phyloP scores from a whole-genome alignment of 2,888 invertebrate species.

The Hemicrepidius hirtus region DNA sequence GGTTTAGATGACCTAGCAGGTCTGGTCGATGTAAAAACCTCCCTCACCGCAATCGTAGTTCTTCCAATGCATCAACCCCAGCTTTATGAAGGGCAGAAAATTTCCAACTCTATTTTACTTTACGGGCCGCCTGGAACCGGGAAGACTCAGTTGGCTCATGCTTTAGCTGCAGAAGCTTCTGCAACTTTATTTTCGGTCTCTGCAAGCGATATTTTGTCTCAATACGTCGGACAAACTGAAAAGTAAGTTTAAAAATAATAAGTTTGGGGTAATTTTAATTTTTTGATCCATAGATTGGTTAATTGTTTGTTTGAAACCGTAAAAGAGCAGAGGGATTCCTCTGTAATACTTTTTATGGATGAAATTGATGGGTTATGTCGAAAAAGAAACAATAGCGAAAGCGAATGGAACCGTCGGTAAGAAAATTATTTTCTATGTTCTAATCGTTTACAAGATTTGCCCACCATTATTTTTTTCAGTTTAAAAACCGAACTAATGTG shows the following conservation, averaged over 20 bases:
- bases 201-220: slow-evolving; percentile 74
- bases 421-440: slow-evolving; percentile 29
- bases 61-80: slow-evolving; percentile 75
- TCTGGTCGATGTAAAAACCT: slow-evolving; percentile 72
- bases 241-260: slow-evolving; percentile 68
- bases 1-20: slow-evolving; percentile 73
- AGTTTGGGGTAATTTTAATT: not conserved
- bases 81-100: slow-evolving; percentile 71
- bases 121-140: slow-evolving; percentile 74
- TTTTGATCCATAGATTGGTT: slow-evolving; percentile 30
- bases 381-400: slow-evolving; percentile 71
- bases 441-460: too few species aligned
- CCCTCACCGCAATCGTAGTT: slow-evolving; percentile 72
- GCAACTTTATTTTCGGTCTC: slow-evolving; percentile 74
- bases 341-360: slow-evolving; percentile 74
- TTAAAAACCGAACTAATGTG: slow-evolving; percentile 76
- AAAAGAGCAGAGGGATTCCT: slow-evolving; percentile 16
- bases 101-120: slow-evolving; percentile 74
- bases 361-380: slow-evolving; percentile 77
- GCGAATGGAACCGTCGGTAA: slow-evolving; percentile 73
- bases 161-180: slow-evolving; percentile 72
- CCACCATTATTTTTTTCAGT: too few species aligned
- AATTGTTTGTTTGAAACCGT: slow-evolving; percentile 28
- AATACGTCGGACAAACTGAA: slow-evolving; percentile 76
- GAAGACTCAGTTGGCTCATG: slow-evolving; percentile 71